Conservation (phyloP, 2,797 vertebrate species). For the Sus cebifrons region DNA sequence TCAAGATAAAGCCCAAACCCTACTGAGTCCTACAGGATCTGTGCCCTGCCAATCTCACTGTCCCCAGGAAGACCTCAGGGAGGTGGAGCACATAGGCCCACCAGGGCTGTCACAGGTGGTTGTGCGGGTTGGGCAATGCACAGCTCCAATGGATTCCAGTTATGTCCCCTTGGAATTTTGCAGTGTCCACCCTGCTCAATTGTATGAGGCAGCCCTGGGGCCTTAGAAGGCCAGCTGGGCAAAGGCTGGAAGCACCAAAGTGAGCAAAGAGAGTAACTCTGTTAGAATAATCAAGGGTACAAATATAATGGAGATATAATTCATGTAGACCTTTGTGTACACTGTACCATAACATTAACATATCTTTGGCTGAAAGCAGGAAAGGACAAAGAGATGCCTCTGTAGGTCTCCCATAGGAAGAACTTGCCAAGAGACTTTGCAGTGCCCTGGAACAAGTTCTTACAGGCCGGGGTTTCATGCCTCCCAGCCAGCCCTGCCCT, state of each 20-base stretch:
- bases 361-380: background rate
- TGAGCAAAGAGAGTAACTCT: background rate
- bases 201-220: background rate
- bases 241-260: background rate
- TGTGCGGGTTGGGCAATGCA: background rate
- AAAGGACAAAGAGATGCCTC: background rate
- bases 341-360: background rate
- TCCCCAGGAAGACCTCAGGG: background rate
- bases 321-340: background rate
- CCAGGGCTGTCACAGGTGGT: fast-evolving
- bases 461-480: background rate
- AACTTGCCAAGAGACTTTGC: background rate
- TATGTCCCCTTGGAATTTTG: background rate
- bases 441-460: background rate
- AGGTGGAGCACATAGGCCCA: background rate
- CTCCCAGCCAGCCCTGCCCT: background rate
- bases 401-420: background rate
- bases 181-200: background rate
- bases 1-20: background rate
- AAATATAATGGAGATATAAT: background rate
- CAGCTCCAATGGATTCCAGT: background rate
- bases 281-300: background rate
- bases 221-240: background rate
- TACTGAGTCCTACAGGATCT: background rate
- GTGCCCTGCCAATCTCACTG: background rate